Evolutionary conservation across 2,797 vertebrate genomes (phyloP).

Genomic region (Enoplosus armatus): DNA sequence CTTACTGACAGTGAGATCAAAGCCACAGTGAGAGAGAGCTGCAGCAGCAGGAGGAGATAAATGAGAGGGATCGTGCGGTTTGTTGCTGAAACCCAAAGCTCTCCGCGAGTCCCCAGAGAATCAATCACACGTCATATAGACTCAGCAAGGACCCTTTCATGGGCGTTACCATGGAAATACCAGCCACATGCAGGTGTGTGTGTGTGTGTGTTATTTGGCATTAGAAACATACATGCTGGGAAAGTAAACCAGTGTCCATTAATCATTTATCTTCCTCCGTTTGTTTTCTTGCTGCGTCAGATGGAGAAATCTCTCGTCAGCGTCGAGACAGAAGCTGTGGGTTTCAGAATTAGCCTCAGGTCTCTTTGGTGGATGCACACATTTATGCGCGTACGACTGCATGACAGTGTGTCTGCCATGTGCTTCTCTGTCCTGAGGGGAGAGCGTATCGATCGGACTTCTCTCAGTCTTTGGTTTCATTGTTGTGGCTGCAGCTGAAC

Average conservation of each 20-base stretch:
- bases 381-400: slow-evolving; percentile 10
- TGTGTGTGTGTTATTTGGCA: slow-evolving; percentile 1
- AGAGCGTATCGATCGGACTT: slow-evolving; percentile 46
- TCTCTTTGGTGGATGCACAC: slow-evolving; percentile 12
- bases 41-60: slow-evolving; percentile 8
- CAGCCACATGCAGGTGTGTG: slow-evolving; percentile 11
- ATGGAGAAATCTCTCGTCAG: slow-evolving; percentile 22
- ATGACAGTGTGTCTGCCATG: slow-evolving; percentile 13
- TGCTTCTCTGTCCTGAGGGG: slow-evolving; percentile 16
- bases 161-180: slow-evolving; percentile 63
- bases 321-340: slow-evolving; percentile 20
- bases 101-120: slow-evolving; percentile 42
- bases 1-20: slow-evolving; percentile 29
- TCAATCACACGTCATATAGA: slow-evolving; percentile 53
- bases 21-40: slow-evolving; percentile 8
- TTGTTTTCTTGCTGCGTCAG: slow-evolving; percentile 48
- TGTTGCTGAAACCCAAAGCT: slow-evolving; percentile 43
- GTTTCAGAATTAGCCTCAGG: slow-evolving; percentile 9
- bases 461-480: slow-evolving; percentile 55
- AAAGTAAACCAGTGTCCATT: slow-evolving; percentile 44
- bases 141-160: slow-evolving; percentile 46
- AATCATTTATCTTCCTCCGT: slow-evolving; percentile 54
- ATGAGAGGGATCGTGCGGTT: not conserved
- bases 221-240: slow-evolving; percentile 17
- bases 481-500: slow-evolving; percentile 62